These are phyloP conservation scores for Stomatorhinus walkeri DNA, from an alignment of 2,797 vertebrate species.

Conservation along the genomic window DNA sequence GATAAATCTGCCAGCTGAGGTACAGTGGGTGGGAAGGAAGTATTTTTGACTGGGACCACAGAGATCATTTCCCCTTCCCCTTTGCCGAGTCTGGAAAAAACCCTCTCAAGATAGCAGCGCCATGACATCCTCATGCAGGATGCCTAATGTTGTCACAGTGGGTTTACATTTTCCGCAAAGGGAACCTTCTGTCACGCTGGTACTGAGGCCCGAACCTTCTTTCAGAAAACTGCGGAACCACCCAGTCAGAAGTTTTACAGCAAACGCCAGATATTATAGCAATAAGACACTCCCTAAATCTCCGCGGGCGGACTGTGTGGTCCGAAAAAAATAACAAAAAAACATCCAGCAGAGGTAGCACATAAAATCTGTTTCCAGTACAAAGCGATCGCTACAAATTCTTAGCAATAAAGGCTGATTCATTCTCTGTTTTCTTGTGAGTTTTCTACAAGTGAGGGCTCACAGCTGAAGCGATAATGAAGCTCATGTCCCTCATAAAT, in stretches of 20 bases:
- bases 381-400: neutral
- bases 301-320: slow-evolving; percentile 18
- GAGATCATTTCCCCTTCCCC: neutral
- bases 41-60: slow-evolving; percentile 12
- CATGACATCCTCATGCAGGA: neutral
- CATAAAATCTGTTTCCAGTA: slow-evolving; percentile 9
- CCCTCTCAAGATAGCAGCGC: neutral
- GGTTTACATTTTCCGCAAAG: neutral
- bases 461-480: neutral
- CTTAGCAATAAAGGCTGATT: neutral
- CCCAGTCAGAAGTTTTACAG: slow-evolving; percentile 31
- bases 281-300: slow-evolving; percentile 37
- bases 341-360: neutral
- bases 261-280: slow-evolving; percentile 43
- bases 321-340: neutral
- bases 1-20: slow-evolving; percentile 25
- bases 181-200: neutral
- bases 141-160: neutral
- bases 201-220: neutral
- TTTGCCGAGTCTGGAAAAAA: slow-evolving; percentile 1
- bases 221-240: neutral
- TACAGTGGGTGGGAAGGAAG: slow-evolving; percentile 18
- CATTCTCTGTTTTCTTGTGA: neutral
- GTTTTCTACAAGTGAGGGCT: neutral
- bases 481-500: neutral